phyloP scores from a whole-genome alignment of 2,888 invertebrate species.

The Nomada lathburiana region DNA sequence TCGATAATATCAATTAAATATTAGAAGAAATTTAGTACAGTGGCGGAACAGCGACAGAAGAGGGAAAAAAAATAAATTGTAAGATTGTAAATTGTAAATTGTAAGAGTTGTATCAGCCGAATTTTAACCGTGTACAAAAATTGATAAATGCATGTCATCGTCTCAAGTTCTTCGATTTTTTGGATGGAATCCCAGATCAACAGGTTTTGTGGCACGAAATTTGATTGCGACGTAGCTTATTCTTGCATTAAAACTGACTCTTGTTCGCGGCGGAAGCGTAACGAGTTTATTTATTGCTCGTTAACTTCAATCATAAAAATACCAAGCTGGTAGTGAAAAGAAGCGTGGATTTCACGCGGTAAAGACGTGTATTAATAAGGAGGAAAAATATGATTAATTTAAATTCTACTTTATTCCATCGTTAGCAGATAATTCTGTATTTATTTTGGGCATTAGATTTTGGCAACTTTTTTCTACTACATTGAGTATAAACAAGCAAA shows the following conservation, averaged over 20 bases:
- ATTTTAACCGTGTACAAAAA: neutral
- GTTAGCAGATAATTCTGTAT: neutral
- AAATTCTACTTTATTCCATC: neutral
- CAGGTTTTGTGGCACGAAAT: slow-evolving; percentile 63
- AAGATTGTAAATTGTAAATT: too few species aligned
- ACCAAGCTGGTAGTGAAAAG: neutral
- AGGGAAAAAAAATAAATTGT: too few species aligned
- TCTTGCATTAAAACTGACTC: slow-evolving; percentile 8
- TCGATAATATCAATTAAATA: too few species aligned
- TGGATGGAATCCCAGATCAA: slow-evolving; percentile 63
- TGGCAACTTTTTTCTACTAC: neutral
- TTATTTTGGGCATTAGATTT: neutral
- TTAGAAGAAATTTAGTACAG: too few species aligned
- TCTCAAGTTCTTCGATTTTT: slow-evolving; percentile 46
- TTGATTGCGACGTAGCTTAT: slow-evolving; percentile 15
- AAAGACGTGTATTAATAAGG: neutral
- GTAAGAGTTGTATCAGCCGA: too few species aligned
- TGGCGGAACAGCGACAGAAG: too few species aligned
- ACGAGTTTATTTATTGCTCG: slow-evolving; percentile 19
- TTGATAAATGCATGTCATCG: slow-evolving; percentile 8
- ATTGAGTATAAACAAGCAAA: neutral
- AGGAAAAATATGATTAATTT: neutral
- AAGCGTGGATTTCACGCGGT: neutral
- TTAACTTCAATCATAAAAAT: slow-evolving; percentile 15
- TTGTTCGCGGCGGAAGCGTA: slow-evolving; percentile 9